Evolutionary conservation across 2,888 invertebrate species (phyloP).

Genomic region (Parthenolecanium corni): DNA sequence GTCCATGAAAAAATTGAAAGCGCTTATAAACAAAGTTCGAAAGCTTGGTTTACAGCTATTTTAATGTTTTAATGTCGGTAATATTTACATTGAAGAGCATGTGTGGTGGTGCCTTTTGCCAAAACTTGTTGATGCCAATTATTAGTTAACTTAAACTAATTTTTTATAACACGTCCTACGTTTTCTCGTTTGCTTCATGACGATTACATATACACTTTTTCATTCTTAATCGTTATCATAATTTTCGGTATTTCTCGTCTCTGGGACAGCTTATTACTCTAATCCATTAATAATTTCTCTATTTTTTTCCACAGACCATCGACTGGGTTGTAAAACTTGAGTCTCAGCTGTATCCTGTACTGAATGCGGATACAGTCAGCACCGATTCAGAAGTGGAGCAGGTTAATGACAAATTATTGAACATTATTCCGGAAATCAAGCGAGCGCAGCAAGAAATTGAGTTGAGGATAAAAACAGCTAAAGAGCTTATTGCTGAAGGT

Average conservation of each 20-base stretch:
- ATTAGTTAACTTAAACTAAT: conserved; percentile 2
- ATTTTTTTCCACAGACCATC: conserved; percentile 44
- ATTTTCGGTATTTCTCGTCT: not conserved
- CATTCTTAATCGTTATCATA: not conserved
- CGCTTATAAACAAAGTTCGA: no score
- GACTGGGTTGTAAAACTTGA: conserved; percentile 57
- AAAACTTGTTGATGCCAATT: conserved; percentile 21
- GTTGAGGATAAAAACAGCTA: conserved; percentile 52
- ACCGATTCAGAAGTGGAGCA: conserved; percentile 47
- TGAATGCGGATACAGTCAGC: conserved; percentile 50
- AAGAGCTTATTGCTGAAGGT: conserved; percentile 52
- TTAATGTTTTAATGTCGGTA: no score
- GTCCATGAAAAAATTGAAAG: no score
- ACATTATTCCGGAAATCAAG: conserved; percentile 49
- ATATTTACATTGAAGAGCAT: conserved; percentile 3
- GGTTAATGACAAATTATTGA: conserved; percentile 47
- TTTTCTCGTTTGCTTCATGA: not conserved
- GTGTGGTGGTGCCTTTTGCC: conserved; percentile 16
- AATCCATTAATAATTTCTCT: not conserved
- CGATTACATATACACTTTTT: not conserved
- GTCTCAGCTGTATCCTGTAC: conserved; percentile 61
- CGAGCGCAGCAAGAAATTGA: conserved; percentile 56
- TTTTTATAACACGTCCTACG: conserved; percentile 21
- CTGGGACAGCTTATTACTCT: not conserved
- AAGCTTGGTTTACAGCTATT: no score